These are phyloP conservation scores for Lamproptera curius DNA, from an alignment of 2,888 invertebrate genomes.

Conservation along the genomic window DNA sequence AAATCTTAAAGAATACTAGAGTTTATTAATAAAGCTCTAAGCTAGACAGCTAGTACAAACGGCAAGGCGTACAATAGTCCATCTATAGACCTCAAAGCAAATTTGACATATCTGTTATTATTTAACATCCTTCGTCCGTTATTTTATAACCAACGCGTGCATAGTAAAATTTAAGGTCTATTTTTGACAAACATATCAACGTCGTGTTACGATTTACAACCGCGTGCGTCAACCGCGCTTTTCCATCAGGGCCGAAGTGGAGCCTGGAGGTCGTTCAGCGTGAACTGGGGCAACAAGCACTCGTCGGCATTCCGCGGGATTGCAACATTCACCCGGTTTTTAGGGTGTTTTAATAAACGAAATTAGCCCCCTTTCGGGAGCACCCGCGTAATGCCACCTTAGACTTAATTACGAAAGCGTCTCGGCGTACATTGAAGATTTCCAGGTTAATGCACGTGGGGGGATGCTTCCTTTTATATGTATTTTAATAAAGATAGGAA, in stretches of 20 bases:
- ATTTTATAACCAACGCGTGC: too few species aligned
- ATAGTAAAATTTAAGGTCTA: too few species aligned
- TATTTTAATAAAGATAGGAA: too few species aligned
- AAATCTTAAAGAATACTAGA: too few species aligned
- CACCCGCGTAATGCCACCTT: constrained; percentile 13
- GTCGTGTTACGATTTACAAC: background rate
- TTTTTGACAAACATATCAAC: background rate
- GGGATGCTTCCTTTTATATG: too few species aligned
- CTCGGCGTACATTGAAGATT: constrained; percentile 8
- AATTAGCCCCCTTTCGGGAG: constrained; percentile 29
- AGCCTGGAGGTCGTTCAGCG: constrained; percentile 8
- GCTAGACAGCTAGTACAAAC: too few species aligned
- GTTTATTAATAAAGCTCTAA: too few species aligned
- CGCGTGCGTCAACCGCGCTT: background rate
- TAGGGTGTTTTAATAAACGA: constrained; percentile 32
- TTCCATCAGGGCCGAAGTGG: constrained; percentile 2
- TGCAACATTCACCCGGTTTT: constrained; percentile 23
- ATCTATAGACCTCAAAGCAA: too few species aligned
- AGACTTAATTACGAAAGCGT: constrained; percentile 21
- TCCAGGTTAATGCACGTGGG: background rate
- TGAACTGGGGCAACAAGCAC: constrained; percentile 1
- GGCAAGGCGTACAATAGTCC: too few species aligned
- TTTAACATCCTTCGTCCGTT: too few species aligned
- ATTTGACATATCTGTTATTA: too few species aligned
- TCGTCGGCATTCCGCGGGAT: constrained; percentile 16